These are phyloP conservation scores for Guaruba guarouba DNA, from an alignment of 2,113 vertebrate genomes.

Conservation along the genomic window DNA sequence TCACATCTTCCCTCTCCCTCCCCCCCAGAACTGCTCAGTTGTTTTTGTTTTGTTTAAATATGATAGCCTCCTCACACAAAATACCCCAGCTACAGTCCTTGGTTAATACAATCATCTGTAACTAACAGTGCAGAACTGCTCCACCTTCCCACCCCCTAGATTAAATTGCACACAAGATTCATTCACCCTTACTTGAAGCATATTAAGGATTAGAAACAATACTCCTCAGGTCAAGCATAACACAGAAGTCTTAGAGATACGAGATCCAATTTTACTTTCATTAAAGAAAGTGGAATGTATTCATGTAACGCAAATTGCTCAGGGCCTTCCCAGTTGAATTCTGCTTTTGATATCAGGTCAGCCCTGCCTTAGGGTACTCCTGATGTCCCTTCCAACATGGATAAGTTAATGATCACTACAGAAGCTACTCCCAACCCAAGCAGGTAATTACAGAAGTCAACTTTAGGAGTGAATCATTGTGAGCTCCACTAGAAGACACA, in stretches of 20 bases:
- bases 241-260: not conserved
- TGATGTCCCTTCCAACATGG: not conserved
- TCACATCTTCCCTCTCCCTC: accelerated
- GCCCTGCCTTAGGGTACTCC: not conserved
- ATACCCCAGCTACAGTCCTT: not conserved
- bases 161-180: not conserved
- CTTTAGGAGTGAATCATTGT: accelerated
- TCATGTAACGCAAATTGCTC: not conserved
- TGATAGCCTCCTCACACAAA: not conserved
- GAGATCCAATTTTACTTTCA: not conserved
- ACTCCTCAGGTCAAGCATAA: not conserved
- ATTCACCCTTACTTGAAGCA: not conserved
- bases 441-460: not conserved
- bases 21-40: not conserved
- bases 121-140: not conserved
- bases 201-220: not conserved
- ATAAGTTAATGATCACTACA: not conserved
- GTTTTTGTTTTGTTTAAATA: not conserved
- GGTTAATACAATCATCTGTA: not conserved
- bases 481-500: not conserved
- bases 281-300: not conserved
- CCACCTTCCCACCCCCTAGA: not conserved
- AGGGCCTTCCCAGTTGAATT: not conserved
- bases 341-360: not conserved
- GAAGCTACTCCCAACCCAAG: not conserved